Evolutionary conservation across 2,797 vertebrate genomes (phyloP), one percentile per base, ranked within the genome.

Genomic region (Helicolenus hilgendorfi): DNA sequence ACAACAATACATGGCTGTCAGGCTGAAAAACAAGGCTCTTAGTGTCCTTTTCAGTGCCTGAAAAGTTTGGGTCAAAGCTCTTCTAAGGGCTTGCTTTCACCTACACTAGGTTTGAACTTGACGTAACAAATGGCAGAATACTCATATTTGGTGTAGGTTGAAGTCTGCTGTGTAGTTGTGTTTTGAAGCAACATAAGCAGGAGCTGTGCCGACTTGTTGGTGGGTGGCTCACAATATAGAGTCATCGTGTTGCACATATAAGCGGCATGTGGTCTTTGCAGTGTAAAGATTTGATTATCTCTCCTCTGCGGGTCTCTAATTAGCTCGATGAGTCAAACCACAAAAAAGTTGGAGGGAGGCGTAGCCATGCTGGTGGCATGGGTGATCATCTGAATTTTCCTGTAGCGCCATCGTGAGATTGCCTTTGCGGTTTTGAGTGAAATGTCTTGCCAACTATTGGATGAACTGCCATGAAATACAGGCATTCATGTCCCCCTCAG

Each of bases 21-120:
- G 60, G 27, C 56, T 62, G 4, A 35, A 60, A 60, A 80, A 64
- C 4, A 5, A 35, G 7, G 15, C 24, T 62, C 3, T 78, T 15
- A 14, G 22, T 69, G n/a, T 24, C 27, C 62, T 14, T 41, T 45
- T 31, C 26, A n/a, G 11, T 29, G 7, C 14, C 7, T 9, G 22
- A 67, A 41, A 41, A 22, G 20, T 93, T 92, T 86, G 85, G 93
- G 91, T 86, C 91, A 91, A 95, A 96, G 84, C 90, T 73, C 41
- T 92, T 94, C 77, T 81, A 92, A 87, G 79, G 89, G 89, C 70
- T 94, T 63, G 72, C 67, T 86, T 93, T 94, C 80, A 94, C 90
- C 88, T 91, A 81, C 68, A 60, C 59, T 63, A n/a, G 56, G 84
- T 86, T 84, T 90, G 65, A 92, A 94, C 81, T 91, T 79, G 78